Evolutionary conservation across 2,888 invertebrate genomes (phyloP), one percentile per base, ranked within the genome.

Genomic region (Limnephilus lunatus): DNA sequence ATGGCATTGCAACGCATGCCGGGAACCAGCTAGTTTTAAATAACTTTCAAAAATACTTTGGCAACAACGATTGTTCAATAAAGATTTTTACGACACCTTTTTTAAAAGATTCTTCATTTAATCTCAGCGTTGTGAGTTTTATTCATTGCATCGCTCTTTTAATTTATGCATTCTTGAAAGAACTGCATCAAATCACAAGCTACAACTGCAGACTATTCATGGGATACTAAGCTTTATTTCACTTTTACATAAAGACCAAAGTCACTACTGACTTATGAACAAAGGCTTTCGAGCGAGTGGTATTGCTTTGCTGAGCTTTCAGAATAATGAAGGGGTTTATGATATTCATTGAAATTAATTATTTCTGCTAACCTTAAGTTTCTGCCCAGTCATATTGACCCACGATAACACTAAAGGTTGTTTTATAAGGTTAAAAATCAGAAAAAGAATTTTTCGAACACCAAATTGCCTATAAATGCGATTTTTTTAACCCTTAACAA

Each of bases 261-360:
- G 53, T 68, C 53, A 53, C 53, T 19, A 3, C 53, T 19, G 53
- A 3, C 32, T 32, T 31, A 19, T 32, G 19, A 12, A 82, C n/a
- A n/a, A 82, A 82, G 30, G 31, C 3, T 82, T 32, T 25, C 35
- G 3, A 15, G 44, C 25, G 80, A 9, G 35, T 80, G 30, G 81
- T 91, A 81, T 91, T 91, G 86, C 91, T 68, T 44, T 86, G 91
- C 53, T 68, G 53, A 68, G 53, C 53, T 68, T 91, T 53, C 87
- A 32, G 68, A 30, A 68, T 87, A 68, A 31, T 87, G 68, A 19
- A 87, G 68, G 68, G 85, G 89, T 35, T 93, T 93, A 92, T 93
- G 90, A 92, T 92, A 93, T 93, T 93, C 93, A 93, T 93, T 85
- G 91, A 93, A 92, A 93, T 93, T 91, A 93, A 93, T 93, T 91